These are phyloP conservation scores for Synaphobranchus kaupii DNA, from an alignment of 2,797 vertebrate genomes.

Conservation along the genomic window DNA sequence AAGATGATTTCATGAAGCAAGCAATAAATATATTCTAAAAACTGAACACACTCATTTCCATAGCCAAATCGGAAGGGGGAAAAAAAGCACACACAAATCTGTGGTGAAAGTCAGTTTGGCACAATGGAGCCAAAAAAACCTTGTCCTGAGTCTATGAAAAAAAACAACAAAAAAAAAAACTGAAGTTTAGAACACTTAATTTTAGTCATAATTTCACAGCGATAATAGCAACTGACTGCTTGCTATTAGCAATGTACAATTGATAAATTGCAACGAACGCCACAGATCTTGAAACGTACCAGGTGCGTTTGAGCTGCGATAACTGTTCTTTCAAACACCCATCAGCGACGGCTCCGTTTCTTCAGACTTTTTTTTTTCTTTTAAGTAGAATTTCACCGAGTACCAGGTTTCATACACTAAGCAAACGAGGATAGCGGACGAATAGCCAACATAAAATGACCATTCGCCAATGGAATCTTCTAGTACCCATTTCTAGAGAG, in stretches of 20 bases:
- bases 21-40: conserved; percentile 7
- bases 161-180: too few species aligned
- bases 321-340: background rate
- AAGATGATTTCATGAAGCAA: background rate
- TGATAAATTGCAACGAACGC: background rate
- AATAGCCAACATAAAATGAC: background rate
- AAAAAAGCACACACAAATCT: background rate
- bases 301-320: background rate
- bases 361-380: background rate
- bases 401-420: background rate
- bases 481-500: background rate
- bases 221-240: background rate
- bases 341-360: background rate
- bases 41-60: background rate
- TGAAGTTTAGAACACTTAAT: background rate
- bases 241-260: background rate
- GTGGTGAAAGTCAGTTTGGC: conserved; percentile 56
- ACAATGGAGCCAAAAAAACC: conserved; percentile 50
- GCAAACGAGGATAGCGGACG: background rate
- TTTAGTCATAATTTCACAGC: background rate
- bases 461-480: background rate
- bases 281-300: background rate
- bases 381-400: background rate
- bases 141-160: background rate
- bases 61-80: background rate